Evolutionary conservation across 2,113 vertebrate species (phyloP).

Genomic region (Cryptotis parvus): DNA sequence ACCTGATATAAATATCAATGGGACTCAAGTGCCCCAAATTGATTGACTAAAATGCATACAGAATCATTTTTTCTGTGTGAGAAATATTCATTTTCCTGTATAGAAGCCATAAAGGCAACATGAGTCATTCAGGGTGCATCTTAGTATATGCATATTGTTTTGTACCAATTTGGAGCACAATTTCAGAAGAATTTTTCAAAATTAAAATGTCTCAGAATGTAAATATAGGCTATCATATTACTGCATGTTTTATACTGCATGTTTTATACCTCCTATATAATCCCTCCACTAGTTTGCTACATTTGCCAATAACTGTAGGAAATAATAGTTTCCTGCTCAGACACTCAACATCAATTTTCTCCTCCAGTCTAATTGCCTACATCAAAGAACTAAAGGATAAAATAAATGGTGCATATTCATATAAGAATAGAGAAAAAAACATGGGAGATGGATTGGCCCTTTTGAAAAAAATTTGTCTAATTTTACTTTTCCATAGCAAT

Average conservation of each 20-base stretch:
- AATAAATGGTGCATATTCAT: not conserved
- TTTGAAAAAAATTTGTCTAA: conserved; percentile 29
- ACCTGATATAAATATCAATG: not conserved
- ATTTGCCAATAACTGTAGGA: conserved; percentile 12
- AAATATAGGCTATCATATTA: not conserved
- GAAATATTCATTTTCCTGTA: conserved; percentile 7
- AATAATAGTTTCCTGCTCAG: not conserved
- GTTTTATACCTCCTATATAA: not conserved
- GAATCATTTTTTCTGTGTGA: not conserved
- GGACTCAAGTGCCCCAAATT: not conserved
- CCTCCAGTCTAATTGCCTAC: not conserved
- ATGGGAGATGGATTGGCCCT: not conserved
- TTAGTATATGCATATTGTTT: not conserved
- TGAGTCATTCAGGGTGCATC: not conserved
- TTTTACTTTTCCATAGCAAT: not conserved
- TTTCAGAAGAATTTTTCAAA: conserved; percentile 22
- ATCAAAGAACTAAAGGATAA: not conserved
- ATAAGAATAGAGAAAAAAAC: not conserved
- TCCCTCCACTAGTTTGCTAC: not conserved
- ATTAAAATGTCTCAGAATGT: not conserved
- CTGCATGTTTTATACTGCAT: conserved; percentile 29
- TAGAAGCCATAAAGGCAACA: not conserved
- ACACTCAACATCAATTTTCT: not conserved
- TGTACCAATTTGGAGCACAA: not conserved
- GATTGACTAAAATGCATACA: not conserved